phyloP scores from a whole-genome alignment of 64 coral and sea anemone species.

The Stylophora pistillata region DNA sequence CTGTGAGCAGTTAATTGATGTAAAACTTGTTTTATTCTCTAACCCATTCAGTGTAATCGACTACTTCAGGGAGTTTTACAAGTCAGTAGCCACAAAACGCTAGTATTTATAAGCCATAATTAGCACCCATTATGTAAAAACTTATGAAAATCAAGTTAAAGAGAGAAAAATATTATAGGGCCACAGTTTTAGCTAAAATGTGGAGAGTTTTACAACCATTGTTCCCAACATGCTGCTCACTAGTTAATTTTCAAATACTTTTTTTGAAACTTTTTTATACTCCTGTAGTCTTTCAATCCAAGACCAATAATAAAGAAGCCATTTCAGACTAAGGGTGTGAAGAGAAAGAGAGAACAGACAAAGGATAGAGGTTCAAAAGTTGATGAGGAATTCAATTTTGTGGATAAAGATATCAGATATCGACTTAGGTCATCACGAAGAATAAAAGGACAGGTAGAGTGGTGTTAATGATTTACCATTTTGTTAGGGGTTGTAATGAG shows the following conservation, averaged over 20 bases:
- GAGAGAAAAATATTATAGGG: too few relatives aligned
- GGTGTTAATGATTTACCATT: neutral
- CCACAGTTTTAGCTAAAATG: too few relatives aligned
- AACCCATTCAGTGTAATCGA: too few relatives aligned
- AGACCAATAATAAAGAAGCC: neutral
- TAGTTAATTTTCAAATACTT: neutral
- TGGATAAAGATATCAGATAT: neutral
- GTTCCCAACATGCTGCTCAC: neutral
- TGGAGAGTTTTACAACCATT: too few relatives aligned
- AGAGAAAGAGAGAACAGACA: neutral
- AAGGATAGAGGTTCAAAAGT: neutral
- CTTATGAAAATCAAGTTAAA: too few relatives aligned
- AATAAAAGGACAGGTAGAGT: neutral
- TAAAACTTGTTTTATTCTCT: too few relatives aligned
- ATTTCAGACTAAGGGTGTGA: neutral
- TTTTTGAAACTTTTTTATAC: neutral
- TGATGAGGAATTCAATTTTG: neutral
- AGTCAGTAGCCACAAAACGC: too few relatives aligned
- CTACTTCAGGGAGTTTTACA: too few relatives aligned
- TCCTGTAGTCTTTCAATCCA: neutral
- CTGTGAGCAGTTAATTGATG: too few relatives aligned
- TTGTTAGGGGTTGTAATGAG: neutral
- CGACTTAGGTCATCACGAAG: neutral
- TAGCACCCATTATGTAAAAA: too few relatives aligned
- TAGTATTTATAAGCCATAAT: too few relatives aligned